These are phyloP conservation scores for Theropithecus gelada DNA, from an alignment of 2,113 vertebrate genomes.

Conservation along the genomic window DNA sequence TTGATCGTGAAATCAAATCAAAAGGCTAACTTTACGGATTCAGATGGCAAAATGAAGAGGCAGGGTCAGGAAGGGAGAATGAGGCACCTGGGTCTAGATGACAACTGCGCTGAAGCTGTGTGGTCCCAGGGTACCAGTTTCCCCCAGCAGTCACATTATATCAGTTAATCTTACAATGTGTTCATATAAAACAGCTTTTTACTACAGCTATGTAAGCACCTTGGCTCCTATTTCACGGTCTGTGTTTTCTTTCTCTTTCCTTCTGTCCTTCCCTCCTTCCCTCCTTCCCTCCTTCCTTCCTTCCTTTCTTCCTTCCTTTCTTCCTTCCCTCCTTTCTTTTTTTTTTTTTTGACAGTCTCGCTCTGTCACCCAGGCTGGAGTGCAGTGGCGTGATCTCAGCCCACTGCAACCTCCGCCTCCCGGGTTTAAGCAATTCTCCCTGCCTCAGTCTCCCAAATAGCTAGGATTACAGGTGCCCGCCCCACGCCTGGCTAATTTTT, in stretches of 20 bases:
- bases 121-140: not conserved
- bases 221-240: not conserved
- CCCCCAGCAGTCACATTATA: not conserved
- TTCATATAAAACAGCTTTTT: not conserved
- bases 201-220: not conserved
- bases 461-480: no score
- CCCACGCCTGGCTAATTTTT: no score
- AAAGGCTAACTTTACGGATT: conserved; percentile 39
- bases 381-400: no score
- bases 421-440: no score
- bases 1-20: conserved; percentile 40
- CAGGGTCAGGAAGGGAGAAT: not conserved
- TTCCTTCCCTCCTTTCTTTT: no score
- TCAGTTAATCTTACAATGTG: not conserved
- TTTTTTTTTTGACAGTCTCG: no score
- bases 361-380: no score
- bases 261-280: no score
- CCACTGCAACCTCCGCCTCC: no score
- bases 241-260: not conserved
- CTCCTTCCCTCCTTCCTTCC: no score
- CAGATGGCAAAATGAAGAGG: conserved; percentile 24
- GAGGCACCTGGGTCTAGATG: not conserved
- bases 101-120: not conserved
- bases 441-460: no score
- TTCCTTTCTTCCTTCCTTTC: no score